phyloP scores from a whole-genome alignment of 1,140 invertebrate species.

The Heliconius eleuchia region DNA sequence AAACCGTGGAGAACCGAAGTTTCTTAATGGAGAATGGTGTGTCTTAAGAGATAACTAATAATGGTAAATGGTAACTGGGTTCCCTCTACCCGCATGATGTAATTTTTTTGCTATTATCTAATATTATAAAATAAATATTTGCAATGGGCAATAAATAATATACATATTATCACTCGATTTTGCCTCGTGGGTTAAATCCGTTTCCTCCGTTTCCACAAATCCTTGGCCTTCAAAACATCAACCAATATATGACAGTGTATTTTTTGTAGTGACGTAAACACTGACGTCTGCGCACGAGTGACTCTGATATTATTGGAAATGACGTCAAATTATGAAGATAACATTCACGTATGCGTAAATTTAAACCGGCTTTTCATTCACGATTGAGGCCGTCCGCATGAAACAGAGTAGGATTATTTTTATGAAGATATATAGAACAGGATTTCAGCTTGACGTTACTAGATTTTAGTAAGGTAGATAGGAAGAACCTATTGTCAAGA shows the following conservation, averaged over 20 bases:
- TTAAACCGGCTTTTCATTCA: slow-evolving; percentile 22
- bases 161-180: neutral
- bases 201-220: neutral
- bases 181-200: neutral
- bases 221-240: neutral
- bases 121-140: no score
- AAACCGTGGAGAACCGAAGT: no score
- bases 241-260: slow-evolving; percentile 3
- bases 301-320: slow-evolving; percentile 32
- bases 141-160: no score
- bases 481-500: no score
- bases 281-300: slow-evolving; percentile 26
- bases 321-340: slow-evolving; percentile 28
- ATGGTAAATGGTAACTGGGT: no score
- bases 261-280: slow-evolving; percentile 29
- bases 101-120: no score
- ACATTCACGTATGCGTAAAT: slow-evolving; percentile 13
- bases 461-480: no score
- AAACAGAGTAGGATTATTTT: neutral
- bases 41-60: no score
- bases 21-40: no score
- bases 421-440: neutral
- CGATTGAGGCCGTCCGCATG: slow-evolving; percentile 1
- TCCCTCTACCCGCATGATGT: no score
- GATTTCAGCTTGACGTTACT: neutral